Evolutionary conservation across 2,113 vertebrate species (phyloP).

Genomic region (Galeopterus variegatus): DNA sequence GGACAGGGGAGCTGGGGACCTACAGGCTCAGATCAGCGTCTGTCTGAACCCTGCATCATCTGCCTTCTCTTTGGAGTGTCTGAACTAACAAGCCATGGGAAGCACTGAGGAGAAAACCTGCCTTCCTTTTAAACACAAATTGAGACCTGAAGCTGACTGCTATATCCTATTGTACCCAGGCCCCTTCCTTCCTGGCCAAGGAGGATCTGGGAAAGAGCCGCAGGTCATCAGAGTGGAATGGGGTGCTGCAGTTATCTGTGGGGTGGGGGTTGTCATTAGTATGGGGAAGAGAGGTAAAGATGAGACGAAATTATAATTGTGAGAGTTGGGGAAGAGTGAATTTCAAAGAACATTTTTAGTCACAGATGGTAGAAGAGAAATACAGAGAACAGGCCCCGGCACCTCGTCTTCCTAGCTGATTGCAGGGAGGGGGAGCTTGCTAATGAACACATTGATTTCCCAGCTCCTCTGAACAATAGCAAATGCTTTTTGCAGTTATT

Average conservation of each 20-base stretch:
- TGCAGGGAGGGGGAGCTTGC: slow-evolving; percentile 61
- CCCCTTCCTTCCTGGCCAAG: background rate
- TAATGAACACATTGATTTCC: slow-evolving; percentile 81
- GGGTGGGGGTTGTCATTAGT: background rate
- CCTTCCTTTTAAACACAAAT: slow-evolving; percentile 35
- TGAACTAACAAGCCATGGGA: background rate
- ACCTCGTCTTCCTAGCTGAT: slow-evolving; percentile 74
- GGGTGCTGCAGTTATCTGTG: background rate
- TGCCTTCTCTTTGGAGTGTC: background rate
- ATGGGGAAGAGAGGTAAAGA: slow-evolving; percentile 50
- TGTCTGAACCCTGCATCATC: background rate
- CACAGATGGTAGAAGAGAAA: slow-evolving; percentile 86
- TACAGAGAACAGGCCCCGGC: slow-evolving; percentile 65
- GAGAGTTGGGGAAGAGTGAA: slow-evolving; percentile 74
- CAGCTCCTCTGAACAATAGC: slow-evolving; percentile 79
- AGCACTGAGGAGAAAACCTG: background rate
- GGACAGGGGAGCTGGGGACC: background rate
- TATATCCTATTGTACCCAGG: background rate
- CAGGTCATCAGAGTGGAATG: background rate
- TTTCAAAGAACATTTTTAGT: slow-evolving; percentile 87
- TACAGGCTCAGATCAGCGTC: background rate
- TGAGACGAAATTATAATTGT: slow-evolving; percentile 77
- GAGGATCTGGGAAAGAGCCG: background rate
- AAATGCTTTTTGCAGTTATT: slow-evolving; percentile 73
- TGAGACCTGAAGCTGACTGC: background rate